Conservation (phyloP, 2,888 invertebrate species). For the Amphipyra tragopoginis region DNA sequence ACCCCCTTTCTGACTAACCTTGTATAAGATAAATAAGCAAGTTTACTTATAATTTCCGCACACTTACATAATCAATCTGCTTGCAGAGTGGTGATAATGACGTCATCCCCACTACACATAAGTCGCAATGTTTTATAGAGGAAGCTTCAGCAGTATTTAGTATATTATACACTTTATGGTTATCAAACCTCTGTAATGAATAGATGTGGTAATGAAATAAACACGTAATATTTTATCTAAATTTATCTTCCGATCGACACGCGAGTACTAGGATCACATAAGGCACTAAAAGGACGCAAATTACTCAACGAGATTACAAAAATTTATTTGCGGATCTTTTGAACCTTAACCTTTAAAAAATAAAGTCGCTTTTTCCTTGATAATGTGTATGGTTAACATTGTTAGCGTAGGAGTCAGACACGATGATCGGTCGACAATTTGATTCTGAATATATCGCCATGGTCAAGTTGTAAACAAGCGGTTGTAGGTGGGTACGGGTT, state of each 20-base stretch:
- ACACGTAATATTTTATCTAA: slow-evolving; percentile 64
- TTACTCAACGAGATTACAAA: slow-evolving; percentile 67
- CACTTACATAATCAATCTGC: neutral
- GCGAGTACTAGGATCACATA: slow-evolving; percentile 76
- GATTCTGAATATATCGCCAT: slow-evolving; percentile 83
- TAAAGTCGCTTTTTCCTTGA: slow-evolving; percentile 62
- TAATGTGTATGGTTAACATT: slow-evolving; percentile 39
- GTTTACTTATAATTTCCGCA: no score
- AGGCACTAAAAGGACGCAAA: slow-evolving; percentile 80
- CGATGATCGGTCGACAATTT: slow-evolving; percentile 86
- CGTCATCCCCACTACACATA: neutral
- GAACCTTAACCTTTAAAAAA: slow-evolving; percentile 23
- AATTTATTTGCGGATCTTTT: slow-evolving; percentile 19
- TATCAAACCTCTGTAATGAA: slow-evolving; percentile 21
- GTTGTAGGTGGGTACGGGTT: slow-evolving; percentile 79
- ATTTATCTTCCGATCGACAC: slow-evolving; percentile 64
- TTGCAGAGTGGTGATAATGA: neutral
- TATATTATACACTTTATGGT: slow-evolving; percentile 3
- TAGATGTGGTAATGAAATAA: slow-evolving; percentile 43
- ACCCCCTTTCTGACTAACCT: no score
- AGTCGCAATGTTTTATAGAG: neutral
- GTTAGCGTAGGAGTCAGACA: slow-evolving; percentile 81
- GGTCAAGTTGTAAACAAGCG: slow-evolving; percentile 81
- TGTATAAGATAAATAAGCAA: no score
- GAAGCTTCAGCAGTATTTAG: neutral